Evolutionary conservation across 2,113 vertebrate genomes (phyloP).

Genomic region (Australoheros scitulus): DNA sequence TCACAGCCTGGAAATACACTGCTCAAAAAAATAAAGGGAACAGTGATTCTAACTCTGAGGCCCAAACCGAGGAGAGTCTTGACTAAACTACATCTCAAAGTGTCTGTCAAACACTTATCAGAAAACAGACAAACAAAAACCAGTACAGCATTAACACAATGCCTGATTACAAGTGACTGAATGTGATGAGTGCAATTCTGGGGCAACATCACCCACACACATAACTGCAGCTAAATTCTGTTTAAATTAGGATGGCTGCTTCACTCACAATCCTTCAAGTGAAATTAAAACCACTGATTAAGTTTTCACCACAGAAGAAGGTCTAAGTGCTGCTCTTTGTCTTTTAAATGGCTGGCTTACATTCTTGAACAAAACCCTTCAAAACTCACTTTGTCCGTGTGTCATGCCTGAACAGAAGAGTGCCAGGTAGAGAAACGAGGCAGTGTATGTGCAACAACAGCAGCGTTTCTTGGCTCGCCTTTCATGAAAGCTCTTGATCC

Average conservation of each 20-base stretch:
- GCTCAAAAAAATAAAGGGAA: too few relatives aligned
- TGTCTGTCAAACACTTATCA: neutral
- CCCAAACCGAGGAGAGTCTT: too few relatives aligned
- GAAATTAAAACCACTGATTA: constrained; percentile 2
- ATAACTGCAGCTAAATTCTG: neutral
- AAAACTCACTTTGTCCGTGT: constrained; percentile 14
- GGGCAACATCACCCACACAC: neutral
- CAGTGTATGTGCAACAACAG: constrained; percentile 1
- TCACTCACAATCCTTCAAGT: neutral
- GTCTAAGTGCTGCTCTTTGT: neutral
- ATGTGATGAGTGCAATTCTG: neutral
- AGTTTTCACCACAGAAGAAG: neutral
- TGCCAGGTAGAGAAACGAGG: neutral
- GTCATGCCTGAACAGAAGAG: constrained; percentile 5
- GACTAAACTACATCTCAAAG: neutral
- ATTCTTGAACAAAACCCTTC: constrained; percentile 6
- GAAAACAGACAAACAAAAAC: neutral
- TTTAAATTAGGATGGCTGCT: neutral
- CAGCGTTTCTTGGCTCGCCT: constrained; percentile 20
- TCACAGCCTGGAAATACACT: too few relatives aligned
- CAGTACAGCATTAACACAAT: neutral
- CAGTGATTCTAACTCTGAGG: neutral
- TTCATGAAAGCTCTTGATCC: constrained; percentile 42
- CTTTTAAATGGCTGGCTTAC: neutral
- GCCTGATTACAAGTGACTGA: neutral